Base-by-base conservation (phyloP, 2,888 invertebrate genomes). In the Endotricha flammealis region DNA sequence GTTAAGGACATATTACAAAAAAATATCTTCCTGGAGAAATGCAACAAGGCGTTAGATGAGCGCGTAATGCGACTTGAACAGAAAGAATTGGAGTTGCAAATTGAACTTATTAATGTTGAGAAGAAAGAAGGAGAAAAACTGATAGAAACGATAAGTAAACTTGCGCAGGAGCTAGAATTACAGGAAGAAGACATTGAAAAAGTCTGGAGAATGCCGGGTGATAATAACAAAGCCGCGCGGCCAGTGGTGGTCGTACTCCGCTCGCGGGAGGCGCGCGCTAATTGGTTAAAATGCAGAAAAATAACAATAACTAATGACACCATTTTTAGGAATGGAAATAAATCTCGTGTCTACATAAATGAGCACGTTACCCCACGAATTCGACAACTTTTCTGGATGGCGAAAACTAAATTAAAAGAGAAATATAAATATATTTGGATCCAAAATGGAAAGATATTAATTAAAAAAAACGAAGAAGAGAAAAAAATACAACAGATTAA, bases 211-310 rank as follows among this genome's bases (percentile, higher is more conserved):
- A 4, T 36, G 10, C 29, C 36, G 2, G 31, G 36, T 5, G 36
- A 25, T 3, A 8, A 10, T 11, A 31, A 14, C 12, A 25, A 31
- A 25, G 17, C 2, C 12, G 17, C 30, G n/a, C 16, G 31, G 10
- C 36, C 36, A 2, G 4, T 36, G 17, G 24, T 36, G 7, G 20
- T 36, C n/a, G 16, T 25, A 12, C 17, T 36, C 2, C 29, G 27
- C 12, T n/a, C 24, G 3, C 14, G 17, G 1, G 29, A 36, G 7
- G 31, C 36, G 6, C 36, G 36, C 20, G 1, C 4, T 2, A 11
- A 36, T 5, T 36, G 29, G 36, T 14, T 36, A 2, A 36, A 29
- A 10, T 29, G 35, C 14, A 12, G 22, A 28, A 35, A 35, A 35
- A 35, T 4, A 4, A 10, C 3, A 9, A 29, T 35, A 9, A 29